Conservation (phyloP, 2,888 invertebrate genomes). For the Clivina fossor region DNA sequence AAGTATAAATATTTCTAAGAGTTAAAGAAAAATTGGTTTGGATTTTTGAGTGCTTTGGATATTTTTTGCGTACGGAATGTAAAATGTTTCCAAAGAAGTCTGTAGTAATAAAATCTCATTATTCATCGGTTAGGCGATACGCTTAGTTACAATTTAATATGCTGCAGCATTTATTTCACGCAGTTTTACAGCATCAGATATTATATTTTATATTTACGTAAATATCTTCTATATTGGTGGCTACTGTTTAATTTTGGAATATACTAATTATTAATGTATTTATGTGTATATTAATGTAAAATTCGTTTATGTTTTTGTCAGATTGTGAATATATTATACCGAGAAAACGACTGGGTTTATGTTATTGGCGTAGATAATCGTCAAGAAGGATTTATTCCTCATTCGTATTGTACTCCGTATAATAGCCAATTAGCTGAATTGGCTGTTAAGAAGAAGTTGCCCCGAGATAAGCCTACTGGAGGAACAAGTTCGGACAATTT, state of each 20-base stretch:
- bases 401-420: slow-evolving; percentile 88
- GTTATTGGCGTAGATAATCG: slow-evolving; percentile 88
- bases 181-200: too few species aligned
- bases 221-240: not conserved
- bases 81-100: too few species aligned
- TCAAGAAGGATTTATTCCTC: slow-evolving; percentile 92
- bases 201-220: too few species aligned
- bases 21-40: too few species aligned
- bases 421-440: slow-evolving; percentile 77
- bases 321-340: slow-evolving; percentile 90
- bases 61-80: too few species aligned
- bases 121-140: too few species aligned
- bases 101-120: too few species aligned
- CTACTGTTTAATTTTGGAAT: not conserved
- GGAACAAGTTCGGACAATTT: slow-evolving; percentile 14
- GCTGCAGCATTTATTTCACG: too few species aligned
- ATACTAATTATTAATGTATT: not conserved
- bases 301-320: slow-evolving; percentile 46
- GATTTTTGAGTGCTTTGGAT: too few species aligned
- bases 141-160: too few species aligned
- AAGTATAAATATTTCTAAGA: too few species aligned
- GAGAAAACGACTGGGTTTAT: slow-evolving; percentile 97
- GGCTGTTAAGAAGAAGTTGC: slow-evolving; percentile 84
- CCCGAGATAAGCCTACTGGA: slow-evolving; percentile 59
- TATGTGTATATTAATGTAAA: not conserved